Base-by-base conservation (phyloP, 2,113 vertebrate species). In the Oceanodroma tethys region DNA sequence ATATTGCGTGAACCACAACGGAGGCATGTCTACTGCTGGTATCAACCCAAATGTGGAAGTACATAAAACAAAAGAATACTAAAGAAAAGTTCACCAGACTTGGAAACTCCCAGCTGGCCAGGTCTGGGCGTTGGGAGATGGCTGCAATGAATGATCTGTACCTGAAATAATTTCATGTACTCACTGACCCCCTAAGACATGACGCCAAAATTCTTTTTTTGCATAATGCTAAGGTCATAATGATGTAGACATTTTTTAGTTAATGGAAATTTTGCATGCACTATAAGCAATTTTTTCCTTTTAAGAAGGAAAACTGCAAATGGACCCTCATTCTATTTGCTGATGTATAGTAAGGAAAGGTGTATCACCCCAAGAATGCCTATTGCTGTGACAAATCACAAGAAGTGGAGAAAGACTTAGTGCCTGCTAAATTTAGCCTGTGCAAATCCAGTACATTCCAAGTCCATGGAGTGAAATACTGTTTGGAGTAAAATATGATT, bases 351-450 rank as follows among this genome's bases (percentile, higher is more conserved):
- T 81, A 93, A 96, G 93, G 94, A 95, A 97, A 98, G 80, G 82
- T 63, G 8, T 78, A 81, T 97, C 93, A 92, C 82, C 97, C 92
- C 93, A 92, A 79, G 88, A 97, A 97, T 96, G 93, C 62, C 97
- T 90, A 62, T 96, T 97, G 95, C 11, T 67, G 94, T 97, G 93
- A 97, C 95, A 98, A 97, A 98, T 96, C 96, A 74, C 91, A 91
- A 75, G 48, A 71, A 97, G 50, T 45, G 47, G 68, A 88, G 91
- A 81, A 96, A 97, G 97, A 97, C 96, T 97, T 96, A 97, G 91
- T 96, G 73, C 75, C 94, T 91, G 62, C 52, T 97, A 96, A 89
- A 96, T 95, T 85, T 88, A 94, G n/a, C 79, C 67, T 74, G 95
- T 95, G 92, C 70, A 96, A 93, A 96, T 94, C 85, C 72, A 88